These are phyloP conservation scores for Myiagra hebetior DNA, from an alignment of 2,113 vertebrate genomes.

Conservation along the genomic window DNA sequence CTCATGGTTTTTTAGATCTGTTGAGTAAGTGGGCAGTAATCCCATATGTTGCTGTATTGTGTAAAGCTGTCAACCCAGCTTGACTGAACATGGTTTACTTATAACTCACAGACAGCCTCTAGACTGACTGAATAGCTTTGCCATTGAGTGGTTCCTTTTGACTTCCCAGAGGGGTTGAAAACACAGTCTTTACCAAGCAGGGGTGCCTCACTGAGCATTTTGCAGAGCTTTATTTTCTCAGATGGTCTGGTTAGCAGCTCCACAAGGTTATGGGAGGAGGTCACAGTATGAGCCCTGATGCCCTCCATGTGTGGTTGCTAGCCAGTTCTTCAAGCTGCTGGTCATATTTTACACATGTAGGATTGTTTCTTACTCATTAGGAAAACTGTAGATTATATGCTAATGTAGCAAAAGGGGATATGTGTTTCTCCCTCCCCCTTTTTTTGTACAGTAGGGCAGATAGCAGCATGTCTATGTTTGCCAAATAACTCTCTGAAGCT, in stretches of 20 bases:
- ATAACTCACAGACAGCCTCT: not conserved
- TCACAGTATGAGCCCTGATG: not conserved
- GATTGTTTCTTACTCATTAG: not conserved
- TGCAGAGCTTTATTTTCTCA: constrained; percentile 41
- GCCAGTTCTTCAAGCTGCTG: not conserved
- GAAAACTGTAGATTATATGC: not conserved
- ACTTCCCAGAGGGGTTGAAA: not conserved
- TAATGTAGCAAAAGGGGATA: not conserved
- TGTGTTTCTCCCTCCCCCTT: not conserved
- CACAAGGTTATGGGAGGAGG: not conserved
- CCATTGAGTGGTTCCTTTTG: not conserved
- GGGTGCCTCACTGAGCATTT: not conserved
- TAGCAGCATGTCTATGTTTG: not conserved
- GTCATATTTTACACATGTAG: not conserved
- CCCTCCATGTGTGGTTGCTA: not conserved
- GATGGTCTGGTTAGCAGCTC: not conserved
- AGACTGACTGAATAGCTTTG: not conserved
- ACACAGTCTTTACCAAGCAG: not conserved
- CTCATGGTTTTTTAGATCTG: not conserved
- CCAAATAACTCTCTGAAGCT: not conserved
- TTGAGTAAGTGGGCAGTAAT: not conserved
- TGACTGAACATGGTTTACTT: constrained; percentile 4
- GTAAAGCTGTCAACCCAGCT: not conserved
- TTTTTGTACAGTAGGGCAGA: not conserved
- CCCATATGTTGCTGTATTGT: not conserved